These are phyloP conservation scores for Paedocypris sp. DNA, from an alignment of 2,113 vertebrate species.

Conservation along the genomic window DNA sequence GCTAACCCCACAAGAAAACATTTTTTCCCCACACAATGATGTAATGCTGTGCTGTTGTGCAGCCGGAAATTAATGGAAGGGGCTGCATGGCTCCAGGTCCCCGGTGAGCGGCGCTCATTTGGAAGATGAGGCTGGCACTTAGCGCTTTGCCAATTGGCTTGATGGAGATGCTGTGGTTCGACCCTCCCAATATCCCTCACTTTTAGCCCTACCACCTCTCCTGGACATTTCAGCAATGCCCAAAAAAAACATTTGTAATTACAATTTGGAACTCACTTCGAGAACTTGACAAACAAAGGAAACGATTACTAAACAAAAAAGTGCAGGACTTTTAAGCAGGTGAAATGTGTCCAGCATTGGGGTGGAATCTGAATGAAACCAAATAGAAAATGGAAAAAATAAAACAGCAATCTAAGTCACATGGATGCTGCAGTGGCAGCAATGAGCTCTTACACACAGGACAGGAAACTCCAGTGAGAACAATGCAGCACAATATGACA, in stretches of 20 bases:
- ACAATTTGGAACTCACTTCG: not conserved
- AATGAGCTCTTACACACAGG: constrained; percentile 15
- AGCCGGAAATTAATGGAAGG: constrained; percentile 26
- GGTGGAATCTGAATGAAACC: too few relatives aligned
- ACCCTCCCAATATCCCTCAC: not conserved
- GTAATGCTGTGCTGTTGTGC: constrained; percentile 2
- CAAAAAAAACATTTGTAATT: not conserved
- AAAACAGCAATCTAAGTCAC: too few relatives aligned
- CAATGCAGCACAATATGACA: constrained; percentile 51
- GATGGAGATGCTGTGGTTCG: constrained; percentile 26
- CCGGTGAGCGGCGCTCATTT: constrained; percentile 18
- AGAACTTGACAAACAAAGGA: not conserved
- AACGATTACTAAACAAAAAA: too few relatives aligned
- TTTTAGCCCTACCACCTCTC: not conserved
- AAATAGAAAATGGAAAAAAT: too few relatives aligned
- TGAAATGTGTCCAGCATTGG: too few relatives aligned
- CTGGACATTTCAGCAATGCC: not conserved
- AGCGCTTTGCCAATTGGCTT: constrained; percentile 31
- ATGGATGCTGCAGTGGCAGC: not conserved
- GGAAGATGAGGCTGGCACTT: constrained; percentile 31
- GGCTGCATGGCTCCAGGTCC: not conserved
- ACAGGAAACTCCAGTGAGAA: constrained; percentile 23
- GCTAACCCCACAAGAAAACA: constrained; percentile 17
- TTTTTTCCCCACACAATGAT: constrained; percentile 25
- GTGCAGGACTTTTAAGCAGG: too few relatives aligned